Base-by-base conservation (phyloP, 2,113 vertebrate species). In the Polyodon spathula region DNA sequence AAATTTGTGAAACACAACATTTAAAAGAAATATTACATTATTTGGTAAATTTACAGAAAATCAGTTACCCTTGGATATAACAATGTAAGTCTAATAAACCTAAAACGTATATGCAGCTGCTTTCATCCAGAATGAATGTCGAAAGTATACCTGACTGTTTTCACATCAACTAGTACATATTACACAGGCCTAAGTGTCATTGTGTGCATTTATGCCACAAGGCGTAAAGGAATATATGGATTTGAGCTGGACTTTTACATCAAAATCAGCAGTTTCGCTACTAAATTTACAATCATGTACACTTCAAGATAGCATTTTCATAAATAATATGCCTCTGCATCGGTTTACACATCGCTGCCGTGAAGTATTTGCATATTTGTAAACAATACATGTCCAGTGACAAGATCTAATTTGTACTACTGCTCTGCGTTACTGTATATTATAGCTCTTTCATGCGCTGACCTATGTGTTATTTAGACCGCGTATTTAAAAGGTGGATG, bases 301-400 rank as follows among this genome's bases (percentile, higher is more conserved):
- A 27, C 27, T 27, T 27, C 27, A 27, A 27, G 27, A 27, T 27
- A 27, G 27, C 27, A 27, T 27, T 27, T 27, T 27, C 27, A 27
- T 3, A 27, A 27, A 27, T 27, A 27, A 27, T 27, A 27, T 3
- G 27, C 27, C 27, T 54, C 27, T 68, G 41, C 67, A 68, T 58
- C 41, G 9, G 69, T 67, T 70, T 76, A 77, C 78, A 72, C 76
- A 77, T 74, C 76, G 64, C 66, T 76, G 78, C 77, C 74, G 76
- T 66, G 71, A 71, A 65, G 68, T 70, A 48, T 71, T 69, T 65
- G 63, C 58, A 68, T 75, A 69, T 65, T 64, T 68, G 65, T 66
- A 73, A 82, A 81, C 78, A 77, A 86, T 81, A 69, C 62, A 85
- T 78, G 74, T 62, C 58, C 67, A 68, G 73, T 77, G 72, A 75